These are phyloP conservation scores for Papilio gigon DNA, from an alignment of 2,888 invertebrate genomes.

Conservation along the genomic window DNA sequence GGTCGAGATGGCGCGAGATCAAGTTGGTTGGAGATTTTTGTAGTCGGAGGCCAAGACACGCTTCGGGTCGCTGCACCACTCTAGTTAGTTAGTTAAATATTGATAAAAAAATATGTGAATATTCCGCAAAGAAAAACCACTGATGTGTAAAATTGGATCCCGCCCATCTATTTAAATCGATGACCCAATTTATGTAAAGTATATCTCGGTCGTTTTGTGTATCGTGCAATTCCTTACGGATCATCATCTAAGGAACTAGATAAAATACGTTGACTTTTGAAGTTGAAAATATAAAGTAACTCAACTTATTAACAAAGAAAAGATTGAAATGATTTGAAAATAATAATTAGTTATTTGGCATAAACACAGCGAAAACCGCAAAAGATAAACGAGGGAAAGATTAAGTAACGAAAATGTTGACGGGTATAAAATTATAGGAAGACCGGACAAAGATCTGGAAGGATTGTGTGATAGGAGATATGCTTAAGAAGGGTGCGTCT, in stretches of 20 bases:
- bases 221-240: conserved; percentile 14
- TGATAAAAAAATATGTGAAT: neutral
- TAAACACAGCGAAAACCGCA: neutral
- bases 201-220: conserved; percentile 33
- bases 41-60: too few species aligned
- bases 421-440: neutral
- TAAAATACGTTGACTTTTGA: neutral
- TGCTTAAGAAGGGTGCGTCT: neutral
- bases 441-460: neutral
- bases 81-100: neutral
- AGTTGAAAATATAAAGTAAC: neutral
- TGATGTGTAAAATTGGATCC: conserved; percentile 64
- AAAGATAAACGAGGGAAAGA: neutral
- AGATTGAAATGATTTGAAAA: neutral
- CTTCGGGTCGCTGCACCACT: too few species aligned
- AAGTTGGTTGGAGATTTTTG: too few species aligned
- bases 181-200: conserved; percentile 54
- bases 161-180: conserved; percentile 55
- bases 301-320: neutral
- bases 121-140: conserved; percentile 42
- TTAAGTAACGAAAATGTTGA: neutral
- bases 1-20: too few species aligned
- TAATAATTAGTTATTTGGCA: neutral
- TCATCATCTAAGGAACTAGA: neutral
- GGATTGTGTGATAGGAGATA: too few species aligned